phyloP scores from a whole-genome alignment of 2,113 vertebrate genomes.

The Festucalex cinctus region DNA sequence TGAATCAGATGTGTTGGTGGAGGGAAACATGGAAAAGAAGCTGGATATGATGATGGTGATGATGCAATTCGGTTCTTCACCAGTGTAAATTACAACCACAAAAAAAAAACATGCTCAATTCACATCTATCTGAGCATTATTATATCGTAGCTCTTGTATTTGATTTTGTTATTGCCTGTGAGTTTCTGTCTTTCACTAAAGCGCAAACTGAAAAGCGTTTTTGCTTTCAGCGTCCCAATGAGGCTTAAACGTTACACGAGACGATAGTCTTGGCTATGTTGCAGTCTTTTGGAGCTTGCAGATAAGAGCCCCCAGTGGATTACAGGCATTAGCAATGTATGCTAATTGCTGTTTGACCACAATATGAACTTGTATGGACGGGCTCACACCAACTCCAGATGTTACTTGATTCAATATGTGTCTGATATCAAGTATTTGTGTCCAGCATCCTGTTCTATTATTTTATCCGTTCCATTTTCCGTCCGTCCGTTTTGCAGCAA shows the following conservation, averaged over 20 bases:
- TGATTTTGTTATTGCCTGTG: background rate
- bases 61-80: too few species aligned
- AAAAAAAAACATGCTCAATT: background rate
- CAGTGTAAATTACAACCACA: too few species aligned
- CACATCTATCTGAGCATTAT: background rate
- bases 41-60: too few species aligned
- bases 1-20: too few species aligned
- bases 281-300: background rate
- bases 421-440: background rate
- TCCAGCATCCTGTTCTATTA: background rate
- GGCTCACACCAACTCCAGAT: background rate
- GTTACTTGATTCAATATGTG: too few species aligned
- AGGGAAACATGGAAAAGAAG: too few species aligned
- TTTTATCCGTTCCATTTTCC: background rate
- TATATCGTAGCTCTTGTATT: background rate
- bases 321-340: background rate
- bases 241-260: background rate
- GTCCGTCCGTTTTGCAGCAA: too few species aligned
- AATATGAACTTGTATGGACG: background rate
- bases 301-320: background rate
- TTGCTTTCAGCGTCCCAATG: background rate
- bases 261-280: background rate
- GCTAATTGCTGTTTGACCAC: conserved; percentile 2
- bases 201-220: background rate
- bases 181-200: background rate